These are phyloP conservation scores for Taphrorychus bicolor DNA, from an alignment of 2,888 invertebrate genomes.

Conservation along the genomic window DNA sequence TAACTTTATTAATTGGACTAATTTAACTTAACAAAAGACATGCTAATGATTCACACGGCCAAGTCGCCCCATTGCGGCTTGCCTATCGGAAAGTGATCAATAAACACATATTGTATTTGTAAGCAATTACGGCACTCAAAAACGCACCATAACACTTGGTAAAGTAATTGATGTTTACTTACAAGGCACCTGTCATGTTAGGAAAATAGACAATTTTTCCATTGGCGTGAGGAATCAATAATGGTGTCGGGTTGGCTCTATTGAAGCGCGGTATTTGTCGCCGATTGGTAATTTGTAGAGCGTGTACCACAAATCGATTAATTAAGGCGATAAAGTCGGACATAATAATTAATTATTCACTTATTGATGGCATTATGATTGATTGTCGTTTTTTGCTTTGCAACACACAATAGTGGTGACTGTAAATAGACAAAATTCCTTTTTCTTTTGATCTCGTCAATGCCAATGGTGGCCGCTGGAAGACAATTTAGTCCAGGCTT, in stretches of 20 bases:
- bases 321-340: background rate
- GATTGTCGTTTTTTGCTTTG: too few relatives aligned
- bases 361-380: background rate
- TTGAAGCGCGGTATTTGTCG: background rate
- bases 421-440: too few relatives aligned
- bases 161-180: constrained; percentile 32
- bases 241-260: background rate
- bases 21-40: too few relatives aligned
- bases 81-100: background rate
- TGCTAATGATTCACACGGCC: background rate
- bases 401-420: too few relatives aligned
- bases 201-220: constrained; percentile 13
- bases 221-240: background rate
- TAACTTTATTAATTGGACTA: too few relatives aligned
- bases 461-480: too few relatives aligned
- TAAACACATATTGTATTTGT: constrained; percentile 4
- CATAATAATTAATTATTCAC: background rate
- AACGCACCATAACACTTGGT: constrained; percentile 11
- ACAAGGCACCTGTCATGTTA: constrained; percentile 26
- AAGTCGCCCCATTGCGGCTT: too few relatives aligned
- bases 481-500: too few relatives aligned
- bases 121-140: constrained; percentile 5
- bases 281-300: constrained; percentile 5
- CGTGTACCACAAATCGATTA: background rate
- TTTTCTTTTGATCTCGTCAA: too few relatives aligned